Base-by-base conservation (phyloP, 2,888 invertebrate genomes). In the Acleris holmiana region DNA sequence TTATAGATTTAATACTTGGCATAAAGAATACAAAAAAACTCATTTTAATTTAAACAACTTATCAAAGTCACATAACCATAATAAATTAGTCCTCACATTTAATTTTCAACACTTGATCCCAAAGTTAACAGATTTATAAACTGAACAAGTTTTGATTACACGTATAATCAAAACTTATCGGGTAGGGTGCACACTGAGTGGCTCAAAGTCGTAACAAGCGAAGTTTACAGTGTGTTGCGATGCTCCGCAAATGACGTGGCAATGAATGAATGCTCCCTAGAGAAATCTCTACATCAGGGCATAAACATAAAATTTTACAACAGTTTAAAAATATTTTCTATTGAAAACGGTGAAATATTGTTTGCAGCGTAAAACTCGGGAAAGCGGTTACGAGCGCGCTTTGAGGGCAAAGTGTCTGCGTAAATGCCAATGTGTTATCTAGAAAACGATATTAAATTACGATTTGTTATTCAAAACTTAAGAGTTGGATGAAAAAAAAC, bases 181-280 rank as follows among this genome's bases (percentile, higher is more conserved):
- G 35, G 18, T 51, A 35, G 51, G 53, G 46, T 56, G 18, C 29
- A 50, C 23, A 60, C 23, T 47, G 25, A 83, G 83, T 79, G 73
- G 75, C 77, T 78, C 82, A 79, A 86, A 88, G 83, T 87, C 87
- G 85, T 89, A 89, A 89, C 86, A 86, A 88, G 90, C 83, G 81
- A 85, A 89, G 87, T 89, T 88, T 85, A 87, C 85, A 84, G 85
- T 80, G 80, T 80, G 79, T 79, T 83, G 78, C 78, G 75, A 73
- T 72, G 72, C 77, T 75, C 68, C 71, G 71, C 80, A 80, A 85
- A 82, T 78, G 74, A 76, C 78, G 78, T 77, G 78, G 80, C 82
- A 81, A 72, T 77, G 73, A 71, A 69, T 65, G 29, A 58, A 53
- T 35, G 47, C 47, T 41, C 63, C 51, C 51, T n/a, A 44, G 59